These are phyloP conservation scores for Trididemnum miniatum DNA, from an alignment of 23 tunicate species.

Conservation along the genomic window DNA sequence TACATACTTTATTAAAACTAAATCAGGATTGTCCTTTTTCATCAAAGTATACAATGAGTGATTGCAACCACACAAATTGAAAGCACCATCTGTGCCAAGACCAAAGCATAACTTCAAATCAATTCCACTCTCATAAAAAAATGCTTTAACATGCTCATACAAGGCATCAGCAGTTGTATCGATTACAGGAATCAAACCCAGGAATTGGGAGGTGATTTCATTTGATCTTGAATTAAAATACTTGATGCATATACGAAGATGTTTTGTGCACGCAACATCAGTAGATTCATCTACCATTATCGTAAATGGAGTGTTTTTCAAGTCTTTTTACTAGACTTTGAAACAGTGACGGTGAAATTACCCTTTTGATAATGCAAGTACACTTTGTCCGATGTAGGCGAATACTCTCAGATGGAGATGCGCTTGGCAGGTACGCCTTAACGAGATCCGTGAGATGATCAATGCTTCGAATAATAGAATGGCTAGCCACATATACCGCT, in stretches of 20 bases:
- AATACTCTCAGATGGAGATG: background rate
- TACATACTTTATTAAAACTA: background rate
- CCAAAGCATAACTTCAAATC: background rate
- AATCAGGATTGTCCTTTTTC: background rate
- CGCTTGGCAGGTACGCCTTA: background rate
- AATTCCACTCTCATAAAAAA: background rate
- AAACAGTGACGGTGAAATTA: background rate
- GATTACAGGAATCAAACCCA: background rate
- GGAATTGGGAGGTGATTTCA: background rate
- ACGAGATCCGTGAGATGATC: background rate
- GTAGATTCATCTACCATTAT: background rate
- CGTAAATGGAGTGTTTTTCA: background rate
- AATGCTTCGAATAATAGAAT: background rate
- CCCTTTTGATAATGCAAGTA: background rate
- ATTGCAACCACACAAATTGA: background rate
- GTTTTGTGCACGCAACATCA: background rate
- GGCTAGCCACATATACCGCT: background rate
- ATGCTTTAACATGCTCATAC: background rate
- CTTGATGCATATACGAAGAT: background rate
- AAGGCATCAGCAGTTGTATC: background rate
- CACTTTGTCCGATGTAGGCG: background rate
- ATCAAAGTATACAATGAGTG: background rate
- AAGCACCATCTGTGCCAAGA: background rate
- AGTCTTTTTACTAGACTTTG: background rate
- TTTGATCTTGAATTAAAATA: background rate